phyloP scores from a whole-genome alignment of 1,140 invertebrate genomes.

The Caenorhabditis remanei region DNA sequence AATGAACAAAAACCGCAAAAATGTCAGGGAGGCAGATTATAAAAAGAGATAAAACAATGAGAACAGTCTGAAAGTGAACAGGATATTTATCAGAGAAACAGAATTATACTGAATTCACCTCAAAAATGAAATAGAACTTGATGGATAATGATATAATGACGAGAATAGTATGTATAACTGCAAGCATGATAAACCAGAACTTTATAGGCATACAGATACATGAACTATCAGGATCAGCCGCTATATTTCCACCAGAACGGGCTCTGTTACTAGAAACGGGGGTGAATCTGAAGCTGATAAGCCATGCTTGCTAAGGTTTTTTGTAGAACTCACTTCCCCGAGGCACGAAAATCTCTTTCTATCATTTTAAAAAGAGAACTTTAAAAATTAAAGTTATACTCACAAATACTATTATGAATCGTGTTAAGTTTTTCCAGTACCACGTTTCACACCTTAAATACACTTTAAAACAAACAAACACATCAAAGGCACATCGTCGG shows the following conservation, averaged over 20 bases:
- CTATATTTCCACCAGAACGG: not conserved
- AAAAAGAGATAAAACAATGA: slow-evolving; percentile 5
- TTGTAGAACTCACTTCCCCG: not conserved
- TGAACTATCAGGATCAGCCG: not conserved
- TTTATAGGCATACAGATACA: slow-evolving; percentile 33
- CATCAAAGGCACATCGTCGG: not conserved
- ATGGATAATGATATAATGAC: not conserved
- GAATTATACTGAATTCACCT: not conserved
- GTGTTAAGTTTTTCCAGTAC: too few relatives aligned
- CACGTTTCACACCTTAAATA: too few relatives aligned
- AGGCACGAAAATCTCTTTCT: not conserved
- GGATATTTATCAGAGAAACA: not conserved
- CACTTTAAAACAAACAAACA: too few relatives aligned
- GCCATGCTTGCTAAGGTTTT: not conserved
- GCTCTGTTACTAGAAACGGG: not conserved
- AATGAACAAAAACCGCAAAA: slow-evolving; percentile 3
- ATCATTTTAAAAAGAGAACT: too few relatives aligned
- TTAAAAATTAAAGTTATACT: too few relatives aligned
- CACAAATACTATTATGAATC: too few relatives aligned
- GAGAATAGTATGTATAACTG: not conserved
- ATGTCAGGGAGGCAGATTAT: not conserved
- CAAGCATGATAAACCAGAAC: slow-evolving; percentile 7
- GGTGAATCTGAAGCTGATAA: not conserved
- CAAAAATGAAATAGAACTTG: slow-evolving; percentile 10
- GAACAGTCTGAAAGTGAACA: not conserved